These are phyloP conservation scores for Artibeus lituratus DNA, from an alignment of 2,797 vertebrate species.

Conservation along the genomic window DNA sequence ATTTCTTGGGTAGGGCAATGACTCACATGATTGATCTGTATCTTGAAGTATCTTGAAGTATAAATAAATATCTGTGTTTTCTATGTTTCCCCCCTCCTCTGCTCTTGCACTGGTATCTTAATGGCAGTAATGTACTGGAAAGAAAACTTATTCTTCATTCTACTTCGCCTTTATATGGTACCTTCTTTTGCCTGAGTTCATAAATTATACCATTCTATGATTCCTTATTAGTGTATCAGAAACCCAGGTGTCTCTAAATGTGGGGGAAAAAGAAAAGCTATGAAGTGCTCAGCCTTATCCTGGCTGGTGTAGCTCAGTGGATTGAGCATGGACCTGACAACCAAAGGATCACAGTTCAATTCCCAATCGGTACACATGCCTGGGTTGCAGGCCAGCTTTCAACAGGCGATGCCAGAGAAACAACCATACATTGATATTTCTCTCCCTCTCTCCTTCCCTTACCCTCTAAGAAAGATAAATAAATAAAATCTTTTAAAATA, in stretches of 20 bases:
- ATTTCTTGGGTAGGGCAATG: not conserved
- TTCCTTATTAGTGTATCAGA: conserved; percentile 4
- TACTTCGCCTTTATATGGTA: not conserved
- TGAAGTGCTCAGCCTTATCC: not conserved
- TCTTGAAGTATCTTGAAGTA: not conserved
- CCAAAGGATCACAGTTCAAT: too few species aligned
- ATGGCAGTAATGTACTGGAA: not conserved
- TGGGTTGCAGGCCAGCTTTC: too few species aligned
- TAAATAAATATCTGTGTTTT: not conserved
- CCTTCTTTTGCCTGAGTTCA: not conserved
- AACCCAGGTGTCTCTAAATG: not conserved
- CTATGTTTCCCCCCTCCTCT: not conserved
- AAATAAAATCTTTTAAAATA: too few species aligned
- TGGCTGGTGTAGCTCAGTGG: too few species aligned
- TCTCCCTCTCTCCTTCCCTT: too few species aligned
- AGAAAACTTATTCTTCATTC: not conserved
- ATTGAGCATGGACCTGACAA: too few species aligned
- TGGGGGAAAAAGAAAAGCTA: conserved; percentile 27
- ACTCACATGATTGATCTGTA: not conserved
- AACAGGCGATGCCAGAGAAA: too few species aligned
- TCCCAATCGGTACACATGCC: too few species aligned
- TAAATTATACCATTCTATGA: not conserved
- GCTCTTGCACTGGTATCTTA: not conserved
- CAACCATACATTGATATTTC: too few species aligned
- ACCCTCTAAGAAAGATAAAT: too few species aligned